Conservation (phyloP, 2,888 invertebrate genomes). For the Campoletis raptor region DNA sequence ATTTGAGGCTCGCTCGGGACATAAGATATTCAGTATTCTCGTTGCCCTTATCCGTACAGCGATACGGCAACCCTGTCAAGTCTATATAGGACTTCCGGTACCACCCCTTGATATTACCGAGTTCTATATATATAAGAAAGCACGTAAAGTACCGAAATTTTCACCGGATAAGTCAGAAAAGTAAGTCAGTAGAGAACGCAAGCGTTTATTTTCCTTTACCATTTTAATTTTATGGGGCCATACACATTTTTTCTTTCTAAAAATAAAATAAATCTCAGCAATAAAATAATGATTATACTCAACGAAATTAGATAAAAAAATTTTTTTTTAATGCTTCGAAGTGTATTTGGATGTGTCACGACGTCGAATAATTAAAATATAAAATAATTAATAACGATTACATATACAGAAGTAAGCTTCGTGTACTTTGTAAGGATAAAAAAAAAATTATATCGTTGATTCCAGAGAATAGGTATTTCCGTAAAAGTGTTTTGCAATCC, state of each 20-base stretch:
- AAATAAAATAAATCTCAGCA: neutral
- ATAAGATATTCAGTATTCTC: constrained; percentile 72
- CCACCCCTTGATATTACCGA: constrained; percentile 25
- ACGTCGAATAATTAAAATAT: neutral
- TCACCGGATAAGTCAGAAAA: neutral
- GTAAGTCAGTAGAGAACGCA: neutral
- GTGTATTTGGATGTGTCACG: neutral
- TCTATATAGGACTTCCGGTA: constrained; percentile 30
- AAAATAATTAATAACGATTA: neutral
- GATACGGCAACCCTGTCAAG: constrained; percentile 29
- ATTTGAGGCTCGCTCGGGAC: constrained; percentile 71
- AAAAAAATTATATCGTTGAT: constrained; percentile 20
- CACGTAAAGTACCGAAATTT: constrained; percentile 41
- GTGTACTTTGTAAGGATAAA: neutral
- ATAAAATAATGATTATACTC: neutral
- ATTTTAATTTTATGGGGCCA: neutral
- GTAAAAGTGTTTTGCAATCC: constrained; percentile 53
- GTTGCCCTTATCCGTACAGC: constrained; percentile 47
- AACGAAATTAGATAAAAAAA: neutral
- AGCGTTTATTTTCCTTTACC: constrained; percentile 11
- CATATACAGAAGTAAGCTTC: neutral
- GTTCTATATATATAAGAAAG: constrained; percentile 1
- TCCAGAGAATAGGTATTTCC: constrained; percentile 36
- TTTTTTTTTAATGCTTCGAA: neutral
- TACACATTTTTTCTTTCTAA: neutral